Base-by-base conservation (phyloP, 2,113 vertebrate species). In the Tinamus guttatus region DNA sequence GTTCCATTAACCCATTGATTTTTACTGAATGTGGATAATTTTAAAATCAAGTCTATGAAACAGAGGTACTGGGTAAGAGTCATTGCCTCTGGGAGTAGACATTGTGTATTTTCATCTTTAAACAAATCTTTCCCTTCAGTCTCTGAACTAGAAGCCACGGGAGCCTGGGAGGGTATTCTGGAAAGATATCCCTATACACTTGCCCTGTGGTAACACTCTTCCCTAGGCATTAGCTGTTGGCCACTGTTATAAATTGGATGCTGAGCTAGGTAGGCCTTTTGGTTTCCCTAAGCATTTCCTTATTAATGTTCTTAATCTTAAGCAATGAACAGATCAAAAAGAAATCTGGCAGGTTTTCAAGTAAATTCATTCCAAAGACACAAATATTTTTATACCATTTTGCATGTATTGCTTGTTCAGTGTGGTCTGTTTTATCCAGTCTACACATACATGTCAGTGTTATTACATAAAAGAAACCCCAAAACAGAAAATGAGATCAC, bases 401-500 rank as follows among this genome's bases (percentile, higher is more conserved):
- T 47, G 28, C 11, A 8, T 5, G 4, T 8, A 5, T 56, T 80
- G 2, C 4, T 13, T 64, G 13, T 49, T 79, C 0, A 0, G 1
- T 65, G n/a, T 85, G 22, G 5, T 73, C 59, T 71, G 0, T 88
- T 87, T 49, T 2, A 56, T 59, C 87, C 43, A 34, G 20, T 75
- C 45, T 67, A n/a, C 12, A 34, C 14, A 6, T 58, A 28, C 15
- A 24, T 16, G 59, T 83, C 11, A 60, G 25, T 65, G 12, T 32
- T 69, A 4, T 7, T 71, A 11, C 3, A 2, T 47, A 38, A 65
- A 17, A 15, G 28, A 69, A 81, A 38, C 2, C 4, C 15, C 5
- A 7, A 6, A 41, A 60, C 28, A 77, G 20, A 74, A 82, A 76
- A 76, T 45, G 5, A 56, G 12, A 62, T 19, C 3, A 8, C 9